Evolutionary conservation across 2,113 vertebrate genomes (phyloP).

Genomic region (Sphyrna mokarran): DNA sequence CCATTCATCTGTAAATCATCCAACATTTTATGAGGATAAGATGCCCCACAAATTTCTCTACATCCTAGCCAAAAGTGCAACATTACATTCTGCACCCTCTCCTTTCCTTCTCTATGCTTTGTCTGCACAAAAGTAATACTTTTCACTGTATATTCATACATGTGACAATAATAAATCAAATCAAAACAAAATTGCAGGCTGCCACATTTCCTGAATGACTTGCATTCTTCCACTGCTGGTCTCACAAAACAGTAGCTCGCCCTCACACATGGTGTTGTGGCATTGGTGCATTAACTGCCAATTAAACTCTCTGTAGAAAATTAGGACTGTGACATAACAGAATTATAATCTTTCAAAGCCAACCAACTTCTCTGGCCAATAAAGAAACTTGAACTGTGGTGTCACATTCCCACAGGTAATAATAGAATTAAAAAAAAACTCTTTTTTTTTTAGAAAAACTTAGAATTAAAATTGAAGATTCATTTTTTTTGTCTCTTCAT

Average conservation of each 20-base stretch:
- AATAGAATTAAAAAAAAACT: background rate
- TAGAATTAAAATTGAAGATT: background rate
- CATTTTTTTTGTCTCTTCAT: background rate
- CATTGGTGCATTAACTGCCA: background rate
- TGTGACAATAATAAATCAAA: no score
- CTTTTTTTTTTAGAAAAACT: no score
- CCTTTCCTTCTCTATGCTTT: no score
- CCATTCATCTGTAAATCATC: background rate
- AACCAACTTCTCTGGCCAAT: background rate
- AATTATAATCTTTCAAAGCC: background rate
- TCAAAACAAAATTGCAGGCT: background rate
- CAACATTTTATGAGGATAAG: background rate
- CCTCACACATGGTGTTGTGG: background rate
- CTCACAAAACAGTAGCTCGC: background rate
- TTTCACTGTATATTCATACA: no score
- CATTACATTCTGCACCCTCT: no score
- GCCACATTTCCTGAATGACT: background rate
- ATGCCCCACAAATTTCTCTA: background rate
- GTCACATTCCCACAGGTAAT: background rate
- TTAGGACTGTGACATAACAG: background rate
- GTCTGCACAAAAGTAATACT: no score
- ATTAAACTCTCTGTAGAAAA: background rate
- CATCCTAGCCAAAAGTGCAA: no score
- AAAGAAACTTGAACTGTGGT: background rate
- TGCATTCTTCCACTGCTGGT: background rate